A percentile compares a stretch with the other conserved stretches of the same genome.
phyloP scores from a whole-genome alignment of 2,797 vertebrate genomes.

The Coluber constrictor region DNA sequence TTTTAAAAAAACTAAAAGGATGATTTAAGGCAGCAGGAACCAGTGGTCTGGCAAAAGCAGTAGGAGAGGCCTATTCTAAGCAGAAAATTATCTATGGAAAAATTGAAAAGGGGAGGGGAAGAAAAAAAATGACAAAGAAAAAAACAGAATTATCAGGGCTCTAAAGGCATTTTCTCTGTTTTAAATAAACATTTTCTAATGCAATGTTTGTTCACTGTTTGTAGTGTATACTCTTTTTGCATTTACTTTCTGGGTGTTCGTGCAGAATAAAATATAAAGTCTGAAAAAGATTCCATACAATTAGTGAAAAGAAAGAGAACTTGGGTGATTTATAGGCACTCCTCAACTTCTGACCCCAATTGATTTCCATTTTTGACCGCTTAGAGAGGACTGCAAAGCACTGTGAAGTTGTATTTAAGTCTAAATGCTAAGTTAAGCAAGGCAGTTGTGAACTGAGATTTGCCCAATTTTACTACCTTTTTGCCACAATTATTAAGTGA shows the following conservation, averaged over 20 bases:
- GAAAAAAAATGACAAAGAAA: not conserved
- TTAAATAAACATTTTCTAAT: constrained; percentile 3
- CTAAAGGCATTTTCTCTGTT: not conserved
- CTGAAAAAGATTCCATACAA: not conserved
- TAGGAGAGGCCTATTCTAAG: constrained; percentile 56
- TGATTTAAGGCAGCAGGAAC: constrained; percentile 66
- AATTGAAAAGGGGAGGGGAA: not conserved
- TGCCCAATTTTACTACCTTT: too few relatives aligned
- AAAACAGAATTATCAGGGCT: not conserved
- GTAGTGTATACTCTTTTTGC: not conserved
- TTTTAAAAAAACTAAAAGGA: constrained; percentile 35
- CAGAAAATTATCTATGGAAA: constrained; percentile 45
- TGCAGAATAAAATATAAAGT: not conserved
- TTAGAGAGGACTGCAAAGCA: too few relatives aligned
- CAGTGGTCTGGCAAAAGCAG: constrained; percentile 55
- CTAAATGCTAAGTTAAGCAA: too few relatives aligned
- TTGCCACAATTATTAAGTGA: too few relatives aligned
- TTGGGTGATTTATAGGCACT: too few relatives aligned
- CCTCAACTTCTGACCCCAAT: too few relatives aligned
- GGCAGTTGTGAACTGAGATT: too few relatives aligned
- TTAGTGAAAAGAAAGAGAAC: not conserved
- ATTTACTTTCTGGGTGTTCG: not conserved
- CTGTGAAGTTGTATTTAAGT: too few relatives aligned
- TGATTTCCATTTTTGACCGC: too few relatives aligned
- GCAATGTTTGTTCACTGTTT: not conserved